Base-by-base conservation (phyloP, 2,797 vertebrate genomes). In the Zonotrichia albicollis region DNA sequence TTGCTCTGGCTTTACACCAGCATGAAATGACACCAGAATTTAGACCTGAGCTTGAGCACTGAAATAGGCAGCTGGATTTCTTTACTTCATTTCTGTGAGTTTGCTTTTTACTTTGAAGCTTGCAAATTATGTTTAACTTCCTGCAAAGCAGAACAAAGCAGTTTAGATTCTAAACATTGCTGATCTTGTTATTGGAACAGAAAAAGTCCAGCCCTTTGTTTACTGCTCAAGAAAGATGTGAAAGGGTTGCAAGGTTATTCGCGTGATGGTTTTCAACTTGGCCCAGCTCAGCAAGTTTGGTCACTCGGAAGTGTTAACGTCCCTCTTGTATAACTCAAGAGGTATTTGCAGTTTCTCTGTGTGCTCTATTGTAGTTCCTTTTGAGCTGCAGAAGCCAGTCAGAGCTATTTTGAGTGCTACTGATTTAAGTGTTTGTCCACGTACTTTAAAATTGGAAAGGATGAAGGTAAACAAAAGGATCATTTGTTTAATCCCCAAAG, bases 381-480 rank as follows among this genome's bases (percentile, higher is more conserved):
- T 77, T 32, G 72, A 93, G 65, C n/a, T 87, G 75, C 62, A 84
- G 66, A 66, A 83, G 70, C 20, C 65, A 74, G 32, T 67, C 61
- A 29, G 62, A 66, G 60, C 87, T 95, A 48, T 68, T 94, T 96
- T 84, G 92, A 87, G 58, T 53, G 75, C 76, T 60, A 46, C 79
- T 83, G 62, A 53, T 82, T 76, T 74, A 87, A 87, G 55, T 80
- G 50, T 82, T 95, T 92, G 73, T 93, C 82, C 77, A 54, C 0
- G 0, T 85, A 72, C 45, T 74, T 92, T 57, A 76, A 72, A 87
- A 57, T 10, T 79, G 75, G 87, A 80, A 94, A 86, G 73, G 84
- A 75, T 81, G 60, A 40, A 86, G 29, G 60, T 84, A 78, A 95
- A 94, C 88, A 92, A 92, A 87, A 72, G 54, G 51, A 46, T 94